Conservation (phyloP, 2,797 vertebrate genomes). For the Limosa lapponica region DNA sequence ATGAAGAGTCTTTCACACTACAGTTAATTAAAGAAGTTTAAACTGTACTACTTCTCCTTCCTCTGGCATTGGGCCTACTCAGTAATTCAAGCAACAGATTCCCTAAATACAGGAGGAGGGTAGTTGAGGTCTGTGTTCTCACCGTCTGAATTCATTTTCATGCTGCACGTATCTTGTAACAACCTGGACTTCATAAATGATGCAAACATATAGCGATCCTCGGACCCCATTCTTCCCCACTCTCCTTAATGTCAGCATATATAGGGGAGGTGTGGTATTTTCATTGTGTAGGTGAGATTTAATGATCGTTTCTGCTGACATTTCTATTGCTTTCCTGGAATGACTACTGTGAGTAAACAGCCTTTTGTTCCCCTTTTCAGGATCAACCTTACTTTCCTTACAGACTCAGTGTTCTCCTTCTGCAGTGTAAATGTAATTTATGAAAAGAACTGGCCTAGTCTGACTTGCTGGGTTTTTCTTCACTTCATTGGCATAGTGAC, state of each 20-base stretch:
- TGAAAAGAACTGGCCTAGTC: neutral
- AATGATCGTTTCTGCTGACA: conserved; percentile 32
- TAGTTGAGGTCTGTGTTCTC: conserved; percentile 11
- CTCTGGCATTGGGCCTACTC: conserved; percentile 35
- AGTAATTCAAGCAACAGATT: conserved; percentile 37
- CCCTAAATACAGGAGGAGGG: neutral
- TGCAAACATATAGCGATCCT: neutral
- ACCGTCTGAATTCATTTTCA: conserved; percentile 39
- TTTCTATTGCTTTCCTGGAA: conserved; percentile 15
- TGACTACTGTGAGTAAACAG: conserved; percentile 36
- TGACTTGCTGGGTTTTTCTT: neutral
- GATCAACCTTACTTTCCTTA: neutral
- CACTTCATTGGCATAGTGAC: neutral
- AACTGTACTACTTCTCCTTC: neutral
- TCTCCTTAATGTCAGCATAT: neutral
- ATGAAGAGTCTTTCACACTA: conserved; percentile 10
- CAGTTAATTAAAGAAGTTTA: conserved; percentile 67
- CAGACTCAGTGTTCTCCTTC: neutral
- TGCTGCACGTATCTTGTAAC: neutral
- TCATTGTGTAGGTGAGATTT: conserved; percentile 41
- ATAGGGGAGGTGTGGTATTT: neutral
- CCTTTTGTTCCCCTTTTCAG: conserved; percentile 46
- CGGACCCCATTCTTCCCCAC: neutral
- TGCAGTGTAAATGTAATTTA: conserved; percentile 22
- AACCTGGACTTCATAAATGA: conserved; percentile 1